Base-by-base conservation (phyloP, 2,888 invertebrate species). In the Parnassius glacialis region DNA sequence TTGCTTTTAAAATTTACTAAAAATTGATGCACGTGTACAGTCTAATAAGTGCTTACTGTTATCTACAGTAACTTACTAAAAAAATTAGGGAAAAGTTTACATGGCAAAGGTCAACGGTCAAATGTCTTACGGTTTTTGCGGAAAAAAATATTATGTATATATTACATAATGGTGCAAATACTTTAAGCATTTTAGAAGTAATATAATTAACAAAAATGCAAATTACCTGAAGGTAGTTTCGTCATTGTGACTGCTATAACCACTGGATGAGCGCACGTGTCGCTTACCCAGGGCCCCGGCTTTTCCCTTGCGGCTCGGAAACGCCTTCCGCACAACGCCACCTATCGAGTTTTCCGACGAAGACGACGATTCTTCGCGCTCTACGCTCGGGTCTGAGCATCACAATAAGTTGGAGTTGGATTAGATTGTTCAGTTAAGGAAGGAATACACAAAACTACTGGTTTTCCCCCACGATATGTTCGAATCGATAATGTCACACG, bases 231-330 rank as follows among this genome's bases (percentile, higher is more conserved):
- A 96, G 61, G 96, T 96, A 65, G 96, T 96, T 84, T 96, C 96
- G 84, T 96, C 96, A 82, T 95, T 96, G 86, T 96, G 96, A 86
- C 95, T 95, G 71, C 95, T 95, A 82, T 96, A 96, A 52, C 96
- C 96, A 81, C 95, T 95, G 73, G 95, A 95, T 70, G 95, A 95
- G 67, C 96, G 92, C 65, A 96, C 95, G 79, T 95, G 95, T 2
- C 95, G 85, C 82, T 96, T 95, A 71, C 93, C 93, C 66, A 94
- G 92, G 51, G 93, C 92, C 13, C 92, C 92, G 3, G 93, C 90
- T 78, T 96, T 96, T 72, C 93, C 93, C 76, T 94, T 94, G 16
- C 95, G 92, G 10, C 94, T 93, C 1, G 93, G 93, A 73, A 94
- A 95, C 51, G 95, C 94, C 76, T 95, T 95, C 44, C 95, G 91